A percentile compares a stretch with the other conserved stretches of the same genome.
These are phyloP conservation scores for Platalea minor DNA, from an alignment of 2,797 vertebrate genomes.

Conservation along the genomic window DNA sequence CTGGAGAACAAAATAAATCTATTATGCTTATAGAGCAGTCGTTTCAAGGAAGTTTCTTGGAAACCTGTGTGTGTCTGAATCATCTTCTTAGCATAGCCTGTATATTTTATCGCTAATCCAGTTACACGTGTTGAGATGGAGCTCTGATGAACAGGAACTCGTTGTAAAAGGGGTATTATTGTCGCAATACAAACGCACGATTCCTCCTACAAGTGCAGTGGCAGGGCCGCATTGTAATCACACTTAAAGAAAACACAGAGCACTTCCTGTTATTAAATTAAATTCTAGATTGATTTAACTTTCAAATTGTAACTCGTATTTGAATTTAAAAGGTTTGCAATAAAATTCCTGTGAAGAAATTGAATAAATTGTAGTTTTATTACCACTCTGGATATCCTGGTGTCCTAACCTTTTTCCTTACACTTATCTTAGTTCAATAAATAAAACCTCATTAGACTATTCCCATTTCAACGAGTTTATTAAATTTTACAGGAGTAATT, in stretches of 20 bases:
- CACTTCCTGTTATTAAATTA: slow-evolving; percentile 77
- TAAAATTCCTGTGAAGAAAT: slow-evolving; percentile 81
- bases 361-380: slow-evolving; percentile 83
- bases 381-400: slow-evolving; percentile 76
- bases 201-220: slow-evolving; percentile 61
- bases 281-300: slow-evolving; percentile 78
- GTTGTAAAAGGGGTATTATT: slow-evolving; percentile 61
- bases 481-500: slow-evolving; percentile 99
- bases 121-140: slow-evolving; percentile 67
- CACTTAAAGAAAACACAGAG: slow-evolving; percentile 70
- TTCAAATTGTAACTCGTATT: slow-evolving; percentile 77
- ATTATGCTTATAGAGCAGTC: slow-evolving; percentile 14
- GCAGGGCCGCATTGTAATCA: slow-evolving; percentile 65
- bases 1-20: slow-evolving; percentile 31
- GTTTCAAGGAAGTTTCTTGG: slow-evolving; percentile 33
- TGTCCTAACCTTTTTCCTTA: slow-evolving; percentile 88
- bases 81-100: slow-evolving; percentile 25
- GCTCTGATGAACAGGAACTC: slow-evolving; percentile 71
- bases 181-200: slow-evolving; percentile 55
- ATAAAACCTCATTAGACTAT: slow-evolving; percentile 98
- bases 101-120: slow-evolving; percentile 42
- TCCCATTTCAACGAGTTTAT: slow-evolving; percentile 96
- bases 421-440: slow-evolving; percentile 98
- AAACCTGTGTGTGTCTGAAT: slow-evolving; percentile 38
- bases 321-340: slow-evolving; percentile 83